Conservation (phyloP, 2,797 vertebrate genomes). For the Propithecus perrieri region DNA sequence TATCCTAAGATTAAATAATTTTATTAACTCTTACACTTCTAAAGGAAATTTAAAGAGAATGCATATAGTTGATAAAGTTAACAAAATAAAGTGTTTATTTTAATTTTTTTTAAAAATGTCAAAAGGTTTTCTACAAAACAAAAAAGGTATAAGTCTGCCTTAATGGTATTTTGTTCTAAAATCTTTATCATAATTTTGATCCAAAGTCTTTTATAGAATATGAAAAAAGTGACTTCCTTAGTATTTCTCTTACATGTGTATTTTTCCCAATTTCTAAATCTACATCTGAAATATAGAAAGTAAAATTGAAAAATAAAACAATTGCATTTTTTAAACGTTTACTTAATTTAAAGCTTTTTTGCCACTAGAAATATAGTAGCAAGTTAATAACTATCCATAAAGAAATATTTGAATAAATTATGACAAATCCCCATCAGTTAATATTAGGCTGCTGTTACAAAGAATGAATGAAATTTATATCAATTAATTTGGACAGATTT, state of each 20-base stretch:
- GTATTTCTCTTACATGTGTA: background rate
- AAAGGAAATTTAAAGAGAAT: background rate
- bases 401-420: slow-evolving; percentile 43
- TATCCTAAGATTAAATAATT: slow-evolving; percentile 32
- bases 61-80: background rate
- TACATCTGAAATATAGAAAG: slow-evolving; percentile 5
- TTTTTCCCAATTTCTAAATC: slow-evolving; percentile 41
- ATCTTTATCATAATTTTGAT: background rate
- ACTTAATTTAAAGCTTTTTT: background rate
- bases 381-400: background rate
- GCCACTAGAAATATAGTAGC: background rate
- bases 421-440: background rate
- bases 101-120: background rate
- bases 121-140: background rate
- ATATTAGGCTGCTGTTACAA: background rate
- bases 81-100: background rate
- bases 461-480: background rate
- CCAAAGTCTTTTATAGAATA: background rate
- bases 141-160: background rate
- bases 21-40: background rate
- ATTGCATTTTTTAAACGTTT: slow-evolving; percentile 9
- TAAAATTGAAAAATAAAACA: background rate
- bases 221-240: background rate
- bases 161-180: slow-evolving; percentile 2
- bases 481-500: slow-evolving; percentile 11